phyloP scores from a whole-genome alignment of 2,888 invertebrate species.

The Rhaphigaster nebulosa region DNA sequence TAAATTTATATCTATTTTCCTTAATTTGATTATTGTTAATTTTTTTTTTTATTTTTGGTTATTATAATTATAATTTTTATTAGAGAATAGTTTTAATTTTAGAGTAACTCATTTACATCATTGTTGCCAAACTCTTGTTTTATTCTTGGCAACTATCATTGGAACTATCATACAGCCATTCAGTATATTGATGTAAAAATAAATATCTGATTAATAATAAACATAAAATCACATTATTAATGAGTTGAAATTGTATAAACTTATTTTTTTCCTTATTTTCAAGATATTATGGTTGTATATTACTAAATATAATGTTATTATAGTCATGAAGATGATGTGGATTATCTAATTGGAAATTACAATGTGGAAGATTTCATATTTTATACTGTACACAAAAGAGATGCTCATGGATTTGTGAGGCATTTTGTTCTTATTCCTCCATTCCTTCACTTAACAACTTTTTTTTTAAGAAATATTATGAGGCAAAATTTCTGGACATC shows the following conservation, averaged over 20 bases:
- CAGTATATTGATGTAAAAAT: no score
- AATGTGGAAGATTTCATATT: slow-evolving; percentile 60
- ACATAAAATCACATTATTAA: not conserved
- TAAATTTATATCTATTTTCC: no score
- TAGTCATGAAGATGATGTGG: slow-evolving; percentile 56
- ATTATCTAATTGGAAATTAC: slow-evolving; percentile 60
- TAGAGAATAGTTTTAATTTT: no score
- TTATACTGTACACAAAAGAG: slow-evolving; percentile 48
- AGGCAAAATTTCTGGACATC: slow-evolving; percentile 72
- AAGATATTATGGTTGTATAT: not conserved
- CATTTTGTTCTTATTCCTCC: slow-evolving; percentile 74
- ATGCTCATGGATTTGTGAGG: slow-evolving; percentile 69
- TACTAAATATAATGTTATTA: not conserved
- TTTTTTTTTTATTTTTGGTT: no score
- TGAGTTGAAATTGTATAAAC: not conserved
- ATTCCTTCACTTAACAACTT: slow-evolving; percentile 73
- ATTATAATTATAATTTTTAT: no score
- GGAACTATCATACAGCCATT: no score
- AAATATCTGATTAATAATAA: not conserved
- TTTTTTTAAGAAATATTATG: slow-evolving; percentile 76
- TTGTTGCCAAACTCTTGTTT: no score
- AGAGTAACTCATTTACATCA: no score
- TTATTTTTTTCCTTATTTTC: not conserved
- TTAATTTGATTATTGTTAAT: no score
- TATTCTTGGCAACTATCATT: no score